phyloP scores from a whole-genome alignment of 2,797 vertebrate species.

The Coregonus ussuriensis region DNA sequence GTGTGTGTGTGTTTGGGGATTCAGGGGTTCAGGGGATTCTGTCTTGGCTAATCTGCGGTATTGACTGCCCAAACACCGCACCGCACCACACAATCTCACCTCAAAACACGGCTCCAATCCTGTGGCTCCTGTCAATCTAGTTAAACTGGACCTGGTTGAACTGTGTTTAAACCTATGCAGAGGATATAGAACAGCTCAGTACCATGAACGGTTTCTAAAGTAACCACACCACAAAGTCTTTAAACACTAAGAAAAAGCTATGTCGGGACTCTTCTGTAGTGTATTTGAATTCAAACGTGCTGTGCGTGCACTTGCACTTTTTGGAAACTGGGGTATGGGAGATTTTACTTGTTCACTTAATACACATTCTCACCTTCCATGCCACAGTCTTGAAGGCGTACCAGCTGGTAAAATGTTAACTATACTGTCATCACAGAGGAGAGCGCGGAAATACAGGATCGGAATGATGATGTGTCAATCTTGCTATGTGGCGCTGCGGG shows the following conservation, averaged over 20 bases:
- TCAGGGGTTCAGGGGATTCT: conserved; percentile 28
- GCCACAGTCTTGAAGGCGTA: not conserved
- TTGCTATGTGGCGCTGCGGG: not conserved
- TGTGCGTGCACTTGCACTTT: too few species aligned
- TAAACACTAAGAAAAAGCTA: not conserved
- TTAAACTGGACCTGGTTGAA: not conserved
- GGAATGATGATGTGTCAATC: not conserved
- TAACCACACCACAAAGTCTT: not conserved
- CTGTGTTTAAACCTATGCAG: not conserved
- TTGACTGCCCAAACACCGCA: not conserved
- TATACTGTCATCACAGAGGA: not conserved
- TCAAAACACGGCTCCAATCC: conserved; percentile 27
- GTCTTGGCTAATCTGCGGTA: not conserved
- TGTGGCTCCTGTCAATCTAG: conserved; percentile 6
- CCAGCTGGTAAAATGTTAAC: not conserved
- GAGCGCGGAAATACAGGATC: not conserved
- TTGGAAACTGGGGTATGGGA: not conserved
- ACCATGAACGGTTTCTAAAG: not conserved
- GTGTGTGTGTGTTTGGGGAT: not conserved
- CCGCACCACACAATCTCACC: conserved; percentile 9
- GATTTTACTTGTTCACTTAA: not conserved
- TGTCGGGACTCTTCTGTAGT: not conserved
- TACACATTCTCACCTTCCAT: not conserved
- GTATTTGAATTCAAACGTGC: too few species aligned
- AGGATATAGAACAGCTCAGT: not conserved